These are phyloP conservation scores for Prosopocoilus inquinatus DNA, from an alignment of 2,888 invertebrate genomes.

Conservation along the genomic window DNA sequence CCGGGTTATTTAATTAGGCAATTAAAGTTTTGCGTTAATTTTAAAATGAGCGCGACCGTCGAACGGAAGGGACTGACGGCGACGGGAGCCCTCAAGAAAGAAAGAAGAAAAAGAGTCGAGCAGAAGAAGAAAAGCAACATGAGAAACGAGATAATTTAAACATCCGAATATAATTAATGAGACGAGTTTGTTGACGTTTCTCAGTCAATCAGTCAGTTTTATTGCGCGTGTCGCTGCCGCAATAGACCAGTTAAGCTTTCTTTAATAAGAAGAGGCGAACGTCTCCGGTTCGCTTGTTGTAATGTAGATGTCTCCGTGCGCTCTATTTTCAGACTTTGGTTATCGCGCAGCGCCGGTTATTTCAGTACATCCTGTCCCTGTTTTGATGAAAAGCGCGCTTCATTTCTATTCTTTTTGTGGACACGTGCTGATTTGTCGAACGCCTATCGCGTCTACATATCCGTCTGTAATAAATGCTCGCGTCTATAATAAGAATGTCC, in stretches of 20 bases:
- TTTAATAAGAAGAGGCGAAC: not conserved
- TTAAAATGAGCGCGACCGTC: too few relatives aligned
- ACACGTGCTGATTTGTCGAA: not conserved
- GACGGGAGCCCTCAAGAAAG: too few relatives aligned
- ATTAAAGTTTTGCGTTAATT: too few relatives aligned
- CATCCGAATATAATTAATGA: slow-evolving; percentile 30
- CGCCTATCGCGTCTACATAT: not conserved
- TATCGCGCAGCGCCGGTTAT: slow-evolving; percentile 3
- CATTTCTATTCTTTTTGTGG: not conserved
- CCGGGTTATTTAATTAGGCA: too few relatives aligned
- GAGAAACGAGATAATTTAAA: not conserved
- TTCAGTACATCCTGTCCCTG: slow-evolving; percentile 21
- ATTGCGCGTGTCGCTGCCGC: slow-evolving; percentile 24
- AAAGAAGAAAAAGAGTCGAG: too few relatives aligned
- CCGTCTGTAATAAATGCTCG: not conserved
- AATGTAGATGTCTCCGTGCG: not conserved
- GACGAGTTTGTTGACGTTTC: slow-evolving; percentile 33
- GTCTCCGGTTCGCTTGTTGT: not conserved
- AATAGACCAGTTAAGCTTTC: slow-evolving; percentile 7
- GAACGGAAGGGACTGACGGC: too few relatives aligned
- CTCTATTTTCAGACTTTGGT: not conserved
- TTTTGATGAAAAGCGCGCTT: slow-evolving; percentile 13
- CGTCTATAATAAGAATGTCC: too few relatives aligned
- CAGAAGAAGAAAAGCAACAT: too few relatives aligned
- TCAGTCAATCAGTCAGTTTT: slow-evolving; percentile 34